Evolutionary conservation across 1,140 invertebrate species (phyloP).

Genomic region (Zelostemma sp.): DNA sequence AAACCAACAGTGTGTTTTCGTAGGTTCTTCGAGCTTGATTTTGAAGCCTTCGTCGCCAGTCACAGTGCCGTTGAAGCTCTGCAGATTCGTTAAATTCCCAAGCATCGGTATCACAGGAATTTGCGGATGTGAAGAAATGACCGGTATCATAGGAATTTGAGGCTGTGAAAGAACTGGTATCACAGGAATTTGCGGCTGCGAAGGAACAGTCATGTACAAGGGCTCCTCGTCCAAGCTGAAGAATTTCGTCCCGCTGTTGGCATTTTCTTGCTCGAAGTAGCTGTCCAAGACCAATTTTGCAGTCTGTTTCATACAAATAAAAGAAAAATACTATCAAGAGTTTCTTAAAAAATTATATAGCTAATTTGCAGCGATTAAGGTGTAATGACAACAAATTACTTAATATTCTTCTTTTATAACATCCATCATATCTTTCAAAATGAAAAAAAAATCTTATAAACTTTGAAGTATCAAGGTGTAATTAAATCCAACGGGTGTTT

Average conservation of each 20-base stretch:
- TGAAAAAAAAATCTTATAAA: too few relatives aligned
- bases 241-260: constrained; percentile 66
- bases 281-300: constrained; percentile 89
- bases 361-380: too few relatives aligned
- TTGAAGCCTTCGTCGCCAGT: constrained; percentile 63
- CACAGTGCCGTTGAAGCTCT: constrained; percentile 55
- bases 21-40: constrained; percentile 36
- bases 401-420: too few relatives aligned
- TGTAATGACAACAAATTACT: too few relatives aligned
- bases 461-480: too few relatives aligned
- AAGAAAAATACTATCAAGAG: constrained; percentile 20
- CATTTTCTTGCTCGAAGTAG: constrained; percentile 77
- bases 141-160: too few relatives aligned
- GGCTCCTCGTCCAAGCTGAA: constrained; percentile 70
- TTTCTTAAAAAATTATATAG: too few relatives aligned
- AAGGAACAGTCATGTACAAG: constrained; percentile 42
- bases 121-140: too few relatives aligned
- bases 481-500: too few relatives aligned
- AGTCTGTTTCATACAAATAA: constrained; percentile 71
- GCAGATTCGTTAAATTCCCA: constrained; percentile 57
- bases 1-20: constrained; percentile 49
- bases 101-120: constrained; percentile 34
- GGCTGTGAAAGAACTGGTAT: too few relatives aligned
- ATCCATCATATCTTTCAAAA: too few relatives aligned
- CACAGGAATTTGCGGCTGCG: constrained; percentile 47